Base-by-base conservation (phyloP, 2,113 vertebrate species). In the Misgurnus mizolepis region DNA sequence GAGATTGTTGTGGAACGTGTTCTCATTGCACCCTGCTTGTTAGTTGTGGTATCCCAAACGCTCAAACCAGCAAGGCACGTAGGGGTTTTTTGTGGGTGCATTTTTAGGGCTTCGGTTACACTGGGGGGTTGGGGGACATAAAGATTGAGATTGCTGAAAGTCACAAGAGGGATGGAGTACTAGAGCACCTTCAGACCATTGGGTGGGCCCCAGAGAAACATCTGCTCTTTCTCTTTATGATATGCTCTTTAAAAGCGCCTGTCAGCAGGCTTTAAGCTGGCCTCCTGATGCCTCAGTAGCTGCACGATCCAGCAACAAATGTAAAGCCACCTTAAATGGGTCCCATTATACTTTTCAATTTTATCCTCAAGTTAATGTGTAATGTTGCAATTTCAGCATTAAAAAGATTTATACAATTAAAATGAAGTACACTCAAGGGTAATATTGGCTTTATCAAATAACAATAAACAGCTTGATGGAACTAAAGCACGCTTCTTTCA, bases 211-310 rank as follows among this genome's bases (percentile, higher is more conserved):
- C 79, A 55, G 10, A 72, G 79, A 80, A 68, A 65, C 67, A 82
- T 85, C 85, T 75, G 79, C 81, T 83, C 76, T 81, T 80, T 82
- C 71, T 86, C 62, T 76, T 71, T 41, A 18, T 56, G 40, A 86
- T 76, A 60, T 80, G 12, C 55, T 67, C 78, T 67, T 53, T 58
- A 64, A 70, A 89, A 80, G 77, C 78, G 76, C 89, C 87, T 91
- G 90, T 92, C 91, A 92, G 88, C 90, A 53, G 84, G 17, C 83
- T 85, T 90, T 81, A 88, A 61, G 76, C 74, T 11, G 56, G 55
- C 1, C 81, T 50, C 73, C 50, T 8, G 15, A 43, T 78, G 75
- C 55, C 65, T 34, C 74, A 43, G 73, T 55, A 70, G 47, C 68
- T 70, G 47, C 0, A 14, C n/a, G 43, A 18, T 14, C 50, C 12